phyloP scores from a whole-genome alignment of 2,888 invertebrate genomes.

The Cryptocheilus praepositus region DNA sequence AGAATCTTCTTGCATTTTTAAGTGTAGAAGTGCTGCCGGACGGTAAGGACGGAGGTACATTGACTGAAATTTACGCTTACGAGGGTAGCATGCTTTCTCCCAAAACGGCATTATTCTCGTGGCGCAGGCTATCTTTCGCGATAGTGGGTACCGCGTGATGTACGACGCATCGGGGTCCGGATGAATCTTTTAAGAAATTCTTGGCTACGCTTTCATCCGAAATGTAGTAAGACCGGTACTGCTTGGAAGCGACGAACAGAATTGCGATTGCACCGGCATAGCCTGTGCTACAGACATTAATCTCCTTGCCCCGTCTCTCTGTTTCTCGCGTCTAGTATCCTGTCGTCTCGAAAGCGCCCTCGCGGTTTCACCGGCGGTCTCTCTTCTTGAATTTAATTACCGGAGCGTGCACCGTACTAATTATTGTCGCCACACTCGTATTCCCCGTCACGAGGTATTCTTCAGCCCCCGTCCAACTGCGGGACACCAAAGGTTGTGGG shows the following conservation, averaged over 20 bases:
- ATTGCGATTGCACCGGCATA: neutral
- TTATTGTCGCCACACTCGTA: slow-evolving; percentile 20
- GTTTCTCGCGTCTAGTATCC: slow-evolving; percentile 23
- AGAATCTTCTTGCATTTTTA: too few species aligned
- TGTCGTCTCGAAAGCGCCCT: slow-evolving; percentile 29
- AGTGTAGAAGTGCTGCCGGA: too few species aligned
- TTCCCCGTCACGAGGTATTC: neutral
- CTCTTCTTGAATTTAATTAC: slow-evolving; percentile 45
- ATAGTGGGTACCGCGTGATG: too few species aligned
- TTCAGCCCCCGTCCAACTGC: neutral
- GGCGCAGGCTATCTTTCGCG: too few species aligned
- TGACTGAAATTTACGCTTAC: too few species aligned
- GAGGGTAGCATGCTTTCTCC: too few species aligned
- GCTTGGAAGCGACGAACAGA: too few species aligned
- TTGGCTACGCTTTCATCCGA: neutral
- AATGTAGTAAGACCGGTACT: too few species aligned
- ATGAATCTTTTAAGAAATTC: neutral
- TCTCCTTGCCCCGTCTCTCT: neutral
- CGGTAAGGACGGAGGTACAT: neutral
- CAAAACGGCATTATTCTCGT: too few species aligned
- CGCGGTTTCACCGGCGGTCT: slow-evolving; percentile 19
- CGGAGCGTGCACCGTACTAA: slow-evolving; percentile 22
- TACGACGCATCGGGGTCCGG: neutral
- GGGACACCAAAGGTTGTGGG: neutral
- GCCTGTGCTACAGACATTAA: neutral